A percentile compares a stretch with the other conserved stretches of the same genome.
Evolutionary conservation across 2,888 invertebrate genomes (phyloP).

Genomic region (Coecobrya sp.): DNA sequence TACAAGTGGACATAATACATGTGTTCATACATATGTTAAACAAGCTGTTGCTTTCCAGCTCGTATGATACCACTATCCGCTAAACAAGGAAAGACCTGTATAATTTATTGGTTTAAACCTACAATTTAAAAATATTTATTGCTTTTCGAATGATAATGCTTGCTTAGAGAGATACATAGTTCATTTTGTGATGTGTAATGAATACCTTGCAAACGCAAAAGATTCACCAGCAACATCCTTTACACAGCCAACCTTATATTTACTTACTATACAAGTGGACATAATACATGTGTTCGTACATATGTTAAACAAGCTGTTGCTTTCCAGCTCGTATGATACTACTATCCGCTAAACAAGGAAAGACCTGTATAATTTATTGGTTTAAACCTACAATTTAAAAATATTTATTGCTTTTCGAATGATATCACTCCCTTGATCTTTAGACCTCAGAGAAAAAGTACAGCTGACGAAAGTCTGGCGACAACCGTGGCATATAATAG

Average conservation of each 20-base stretch:
- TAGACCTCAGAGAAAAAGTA: constrained; percentile 11
- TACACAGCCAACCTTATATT: neutral
- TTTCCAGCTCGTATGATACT: neutral
- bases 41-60: constrained; percentile 16
- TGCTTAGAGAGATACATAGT: too few species aligned
- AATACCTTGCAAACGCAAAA: neutral
- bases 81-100: constrained; percentile 25
- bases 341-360: constrained; percentile 21
- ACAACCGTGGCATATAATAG: neutral
- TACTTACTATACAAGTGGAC: neutral
- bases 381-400: constrained; percentile 43
- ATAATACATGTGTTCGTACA: constrained; percentile 32
- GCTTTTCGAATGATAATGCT: neutral
- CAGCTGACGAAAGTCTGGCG: constrained; percentile 9
- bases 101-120: constrained; percentile 50
- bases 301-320: constrained; percentile 53
- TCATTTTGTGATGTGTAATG: neutral
- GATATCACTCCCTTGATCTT: constrained; percentile 30
- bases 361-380: constrained; percentile 42
- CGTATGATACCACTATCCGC: neutral
- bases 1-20: neutral
- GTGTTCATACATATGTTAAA: constrained; percentile 50
- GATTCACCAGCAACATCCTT: too few species aligned
- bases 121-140: constrained; percentile 49
- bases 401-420: constrained; percentile 19